These are phyloP conservation scores for Calephelis nemesis DNA, from an alignment of 1,140 invertebrate species.

Conservation along the genomic window DNA sequence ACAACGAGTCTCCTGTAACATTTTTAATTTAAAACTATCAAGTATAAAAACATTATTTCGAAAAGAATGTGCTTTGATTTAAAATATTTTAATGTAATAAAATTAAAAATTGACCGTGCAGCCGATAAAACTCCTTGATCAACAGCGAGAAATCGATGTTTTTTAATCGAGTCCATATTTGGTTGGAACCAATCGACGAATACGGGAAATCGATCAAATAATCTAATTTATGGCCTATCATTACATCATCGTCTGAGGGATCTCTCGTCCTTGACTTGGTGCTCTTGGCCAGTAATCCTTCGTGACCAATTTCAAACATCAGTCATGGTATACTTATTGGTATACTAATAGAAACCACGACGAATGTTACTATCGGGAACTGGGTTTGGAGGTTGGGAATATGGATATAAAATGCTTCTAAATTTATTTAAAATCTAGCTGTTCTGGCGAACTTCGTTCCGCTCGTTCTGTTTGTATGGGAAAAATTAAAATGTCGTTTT, in stretches of 20 bases:
- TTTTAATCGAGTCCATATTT: conserved; percentile 58
- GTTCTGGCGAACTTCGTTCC: no score
- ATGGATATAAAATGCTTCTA: neutral
- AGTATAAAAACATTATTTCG: conserved; percentile 31
- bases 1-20: no score
- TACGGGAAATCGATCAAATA: conserved; percentile 46
- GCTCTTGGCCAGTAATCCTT: conserved; percentile 45
- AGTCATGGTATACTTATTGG: conserved; percentile 53
- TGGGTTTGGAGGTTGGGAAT: conserved; percentile 22
- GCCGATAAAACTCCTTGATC: conserved; percentile 37
- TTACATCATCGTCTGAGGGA: conserved; percentile 16
- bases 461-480: no score
- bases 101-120: conserved; percentile 17
- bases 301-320: conserved; percentile 50
- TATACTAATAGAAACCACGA: conserved; percentile 46
- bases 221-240: conserved; percentile 58
- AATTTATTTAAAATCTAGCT: neutral
- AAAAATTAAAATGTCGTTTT: no score
- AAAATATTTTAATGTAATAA: conserved; percentile 12
- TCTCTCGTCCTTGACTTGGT: conserved; percentile 53
- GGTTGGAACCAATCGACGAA: conserved; percentile 46
- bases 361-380: conserved; percentile 42
- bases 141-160: conserved; percentile 34
- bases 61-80: conserved; percentile 40
- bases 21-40: no score